A percentile compares a stretch with the other conserved stretches of the same genome.
Conservation (phyloP, 2,797 vertebrate genomes). For the Cynopterus sphinx region DNA sequence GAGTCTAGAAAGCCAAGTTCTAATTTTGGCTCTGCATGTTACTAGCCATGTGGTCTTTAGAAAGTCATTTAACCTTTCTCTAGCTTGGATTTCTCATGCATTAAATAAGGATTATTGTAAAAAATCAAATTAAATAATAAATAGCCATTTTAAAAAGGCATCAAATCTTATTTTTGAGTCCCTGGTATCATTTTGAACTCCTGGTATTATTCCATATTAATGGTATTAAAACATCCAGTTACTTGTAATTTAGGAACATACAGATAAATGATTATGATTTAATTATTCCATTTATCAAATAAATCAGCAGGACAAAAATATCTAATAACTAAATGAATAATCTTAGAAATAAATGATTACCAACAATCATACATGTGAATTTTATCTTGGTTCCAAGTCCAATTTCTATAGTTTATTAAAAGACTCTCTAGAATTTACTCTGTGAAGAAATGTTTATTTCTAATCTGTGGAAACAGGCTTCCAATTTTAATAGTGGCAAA, state of each 20-base stretch:
- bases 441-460: background rate
- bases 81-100: constrained; percentile 9
- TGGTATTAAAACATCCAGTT: constrained; percentile 13
- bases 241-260: constrained; percentile 46
- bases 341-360: constrained; percentile 53
- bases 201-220: constrained; percentile 36
- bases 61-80: constrained; percentile 45
- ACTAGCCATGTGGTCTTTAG: background rate
- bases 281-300: constrained; percentile 57
- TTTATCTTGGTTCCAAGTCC: background rate
- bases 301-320: constrained; percentile 53
- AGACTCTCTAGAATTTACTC: background rate
- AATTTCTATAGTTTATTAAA: background rate
- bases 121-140: constrained; percentile 50
- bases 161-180: background rate
- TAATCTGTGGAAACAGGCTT: background rate
- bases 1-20: background rate
- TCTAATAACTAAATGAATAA: constrained; percentile 31
- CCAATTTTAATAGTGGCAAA: background rate
- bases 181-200: background rate
- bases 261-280: constrained; percentile 25
- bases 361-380: constrained; percentile 6
- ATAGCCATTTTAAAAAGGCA: constrained; percentile 33
- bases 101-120: constrained; percentile 1
- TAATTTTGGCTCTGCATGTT: background rate